Conservation (phyloP, 2,888 invertebrate genomes). For the Ferrisia virgata region DNA sequence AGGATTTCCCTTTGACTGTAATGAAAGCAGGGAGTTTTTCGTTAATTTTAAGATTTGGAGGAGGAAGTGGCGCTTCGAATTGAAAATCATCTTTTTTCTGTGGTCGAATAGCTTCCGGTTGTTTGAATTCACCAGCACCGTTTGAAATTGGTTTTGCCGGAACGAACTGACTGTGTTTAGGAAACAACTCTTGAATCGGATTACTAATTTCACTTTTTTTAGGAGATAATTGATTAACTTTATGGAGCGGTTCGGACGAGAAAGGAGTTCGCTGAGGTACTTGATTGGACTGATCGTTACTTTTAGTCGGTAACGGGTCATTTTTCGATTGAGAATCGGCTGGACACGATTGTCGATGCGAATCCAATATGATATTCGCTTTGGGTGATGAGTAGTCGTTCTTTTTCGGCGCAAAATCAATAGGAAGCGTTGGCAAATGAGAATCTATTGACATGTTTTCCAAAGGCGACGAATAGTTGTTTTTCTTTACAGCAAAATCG, state of each 20-base stretch:
- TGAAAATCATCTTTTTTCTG: conserved; percentile 10
- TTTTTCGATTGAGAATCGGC: background rate
- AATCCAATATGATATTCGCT: background rate
- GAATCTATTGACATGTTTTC: background rate
- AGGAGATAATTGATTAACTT: background rate
- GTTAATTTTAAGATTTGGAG: background rate
- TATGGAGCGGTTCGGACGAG: background rate
- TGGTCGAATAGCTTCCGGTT: background rate
- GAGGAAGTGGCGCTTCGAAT: conserved; percentile 6
- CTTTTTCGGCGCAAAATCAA: background rate
- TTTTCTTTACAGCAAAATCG: background rate
- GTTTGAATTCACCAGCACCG: background rate
- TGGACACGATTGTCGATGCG: background rate
- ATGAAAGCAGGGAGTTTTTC: background rate
- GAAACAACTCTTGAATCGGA: background rate
- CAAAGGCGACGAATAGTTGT: background rate
- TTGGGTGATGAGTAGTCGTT: background rate
- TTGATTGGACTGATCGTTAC: too few relatives aligned
- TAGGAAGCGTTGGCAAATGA: background rate
- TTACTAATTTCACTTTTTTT: background rate
- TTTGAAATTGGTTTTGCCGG: background rate
- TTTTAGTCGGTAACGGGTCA: background rate
- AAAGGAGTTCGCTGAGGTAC: background rate
- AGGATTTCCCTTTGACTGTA: conserved; percentile 68
- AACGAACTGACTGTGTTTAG: background rate